Evolutionary conservation across 23 tunicate species (phyloP), one percentile per base, ranked within the genome.

Genomic region (Ciona savignyi): DNA sequence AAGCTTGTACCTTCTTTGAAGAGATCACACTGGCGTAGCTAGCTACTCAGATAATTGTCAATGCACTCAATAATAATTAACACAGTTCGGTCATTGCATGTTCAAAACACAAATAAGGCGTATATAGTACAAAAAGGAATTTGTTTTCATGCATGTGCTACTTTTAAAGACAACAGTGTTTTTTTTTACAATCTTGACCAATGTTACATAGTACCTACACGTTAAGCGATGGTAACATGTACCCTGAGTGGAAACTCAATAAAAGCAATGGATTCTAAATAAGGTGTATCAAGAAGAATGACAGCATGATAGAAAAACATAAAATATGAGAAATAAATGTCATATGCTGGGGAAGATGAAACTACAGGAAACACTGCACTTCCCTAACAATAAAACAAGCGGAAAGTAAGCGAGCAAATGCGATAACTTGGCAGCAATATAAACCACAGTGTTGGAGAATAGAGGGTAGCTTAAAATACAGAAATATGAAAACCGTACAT

Each of bases 11-110:
- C 80, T 82, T 82, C 80, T 75, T 78, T 82, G 87, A 82, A 82
- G 87, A 82, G 69, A 28, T 25, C 78, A 74, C 65, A 51, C 51
- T 42, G 56, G 48, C 22, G 70, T 74, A 82, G 87, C 87, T 82
- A 82, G 87, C 87, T 67, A 75, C 80, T 67, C 64, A 67, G 81
- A 74, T 70, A 81, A 82, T 74, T 68, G 75, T 56, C 67, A 82
- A 82, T 82, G 87, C 87, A 82, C 87, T 74, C 80, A 74, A 51
- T 65, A 6, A 82, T 27, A 48, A 26, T 74, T 75, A 82, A 67
- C 87, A 82, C 87, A 82, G 87, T 82, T 75, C 60, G 75, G 60
- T 61, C 80, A 82, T 82, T 82, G 87, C 87, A 82, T 82, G 87
- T 67, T 74, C 65, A 82, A 42, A 74, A 70, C 69, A 68, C 35